Conservation (phyloP, 2,797 vertebrate genomes). For the Sandelia bainsii region DNA sequence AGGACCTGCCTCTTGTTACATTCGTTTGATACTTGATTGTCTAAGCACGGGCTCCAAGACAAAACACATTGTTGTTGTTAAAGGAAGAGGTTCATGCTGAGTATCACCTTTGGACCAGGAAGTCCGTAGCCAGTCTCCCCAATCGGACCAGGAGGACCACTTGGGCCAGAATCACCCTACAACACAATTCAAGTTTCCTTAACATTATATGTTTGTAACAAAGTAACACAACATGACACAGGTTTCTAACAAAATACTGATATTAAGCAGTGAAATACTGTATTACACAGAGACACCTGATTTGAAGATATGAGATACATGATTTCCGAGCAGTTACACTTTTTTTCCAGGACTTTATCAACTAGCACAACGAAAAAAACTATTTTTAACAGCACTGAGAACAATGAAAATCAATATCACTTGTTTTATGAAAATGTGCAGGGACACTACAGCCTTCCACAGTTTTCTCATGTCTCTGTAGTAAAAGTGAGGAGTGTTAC, state of each 20-base stretch:
- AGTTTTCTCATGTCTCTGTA: not conserved
- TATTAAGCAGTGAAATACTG: not conserved
- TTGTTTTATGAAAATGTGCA: not conserved
- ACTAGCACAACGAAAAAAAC: too few relatives aligned
- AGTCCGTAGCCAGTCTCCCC: conserved; percentile 92
- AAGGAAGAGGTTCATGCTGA: too few relatives aligned
- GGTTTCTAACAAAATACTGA: not conserved
- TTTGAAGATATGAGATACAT: not conserved
- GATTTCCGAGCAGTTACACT: not conserved
- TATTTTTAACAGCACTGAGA: not conserved
- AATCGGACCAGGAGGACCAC: conserved; percentile 86
- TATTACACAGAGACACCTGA: too few relatives aligned
- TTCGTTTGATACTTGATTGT: conserved; percentile 19
- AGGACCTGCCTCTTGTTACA: conserved; percentile 12
- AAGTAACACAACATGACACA: not conserved
- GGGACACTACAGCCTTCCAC: not conserved
- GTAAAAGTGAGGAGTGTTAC: conserved; percentile 67
- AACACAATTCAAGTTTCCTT: conserved; percentile 25
- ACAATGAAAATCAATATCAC: not conserved
- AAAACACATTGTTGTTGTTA: not conserved
- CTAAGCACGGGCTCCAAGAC: not conserved
- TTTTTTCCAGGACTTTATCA: too few relatives aligned
- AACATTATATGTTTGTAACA: not conserved
- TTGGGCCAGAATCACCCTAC: conserved; percentile 89
- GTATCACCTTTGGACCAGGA: conserved; percentile 90